Conservation (phyloP, 1,140 invertebrate species). For the Diachasmimorpha longicaudata region DNA sequence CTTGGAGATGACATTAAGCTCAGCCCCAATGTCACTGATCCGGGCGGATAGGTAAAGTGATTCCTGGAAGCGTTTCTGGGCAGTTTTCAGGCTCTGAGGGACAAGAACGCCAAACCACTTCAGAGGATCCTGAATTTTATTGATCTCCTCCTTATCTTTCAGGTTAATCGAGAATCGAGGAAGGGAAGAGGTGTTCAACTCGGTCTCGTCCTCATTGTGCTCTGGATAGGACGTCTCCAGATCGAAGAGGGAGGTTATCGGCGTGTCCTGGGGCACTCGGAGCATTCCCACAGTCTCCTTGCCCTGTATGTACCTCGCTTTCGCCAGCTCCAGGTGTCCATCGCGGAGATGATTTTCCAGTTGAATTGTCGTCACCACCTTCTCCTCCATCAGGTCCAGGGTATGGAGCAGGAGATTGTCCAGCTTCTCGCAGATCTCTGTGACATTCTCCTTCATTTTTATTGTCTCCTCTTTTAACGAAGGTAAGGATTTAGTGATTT, state of each 20-base stretch:
- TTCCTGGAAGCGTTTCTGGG: constrained; percentile 72
- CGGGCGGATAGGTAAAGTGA: constrained; percentile 68
- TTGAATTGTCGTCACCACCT: constrained; percentile 68
- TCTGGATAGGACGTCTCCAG: constrained; percentile 62
- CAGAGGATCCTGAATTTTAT: constrained; percentile 67
- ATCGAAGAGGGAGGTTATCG: constrained; percentile 57
- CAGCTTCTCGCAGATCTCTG: constrained; percentile 62
- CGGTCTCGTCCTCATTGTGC: constrained; percentile 51
- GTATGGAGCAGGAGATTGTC: constrained; percentile 69
- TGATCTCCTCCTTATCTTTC: constrained; percentile 45
- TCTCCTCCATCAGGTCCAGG: constrained; percentile 73
- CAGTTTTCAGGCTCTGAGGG: constrained; percentile 72
- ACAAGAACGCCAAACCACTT: constrained; percentile 80
- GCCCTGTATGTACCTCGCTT: constrained; percentile 75
- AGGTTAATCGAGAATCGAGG: constrained; percentile 56
- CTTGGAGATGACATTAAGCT: constrained; percentile 50
- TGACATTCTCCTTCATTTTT: constrained; percentile 36
- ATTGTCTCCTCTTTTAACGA: not conserved
- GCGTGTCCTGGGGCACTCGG: constrained; percentile 70
- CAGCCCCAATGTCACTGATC: constrained; percentile 69
- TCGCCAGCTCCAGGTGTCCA: constrained; percentile 73
- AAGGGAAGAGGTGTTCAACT: constrained; percentile 35
- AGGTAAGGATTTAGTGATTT: too few relatives aligned
- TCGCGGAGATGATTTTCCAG: constrained; percentile 70
- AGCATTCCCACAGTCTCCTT: constrained; percentile 70